Evolutionary conservation across 2,113 vertebrate species (phyloP).

Genomic region (Macquaria australasica): DNA sequence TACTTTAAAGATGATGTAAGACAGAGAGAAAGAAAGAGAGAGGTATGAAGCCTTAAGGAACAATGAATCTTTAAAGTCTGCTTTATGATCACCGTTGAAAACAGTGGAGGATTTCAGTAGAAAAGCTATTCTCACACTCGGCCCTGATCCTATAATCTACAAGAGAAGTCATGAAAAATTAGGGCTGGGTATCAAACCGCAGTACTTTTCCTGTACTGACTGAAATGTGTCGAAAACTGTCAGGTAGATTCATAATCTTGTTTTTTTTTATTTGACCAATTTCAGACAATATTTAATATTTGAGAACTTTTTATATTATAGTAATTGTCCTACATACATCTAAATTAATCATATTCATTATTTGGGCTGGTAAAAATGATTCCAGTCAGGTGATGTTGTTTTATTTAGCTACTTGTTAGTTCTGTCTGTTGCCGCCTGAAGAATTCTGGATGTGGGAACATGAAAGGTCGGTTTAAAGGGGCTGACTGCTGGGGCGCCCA

Average conservation of each 20-base stretch:
- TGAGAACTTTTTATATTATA: neutral
- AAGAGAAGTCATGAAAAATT: neutral
- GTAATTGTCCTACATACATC: neutral
- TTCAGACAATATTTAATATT: neutral
- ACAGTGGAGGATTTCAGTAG: neutral
- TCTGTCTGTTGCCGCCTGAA: neutral
- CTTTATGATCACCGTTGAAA: slow-evolving; percentile 13
- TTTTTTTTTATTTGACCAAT: neutral
- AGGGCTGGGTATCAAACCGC: neutral
- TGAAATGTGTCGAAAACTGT: neutral
- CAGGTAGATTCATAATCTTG: neutral
- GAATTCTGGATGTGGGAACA: slow-evolving; percentile 39
- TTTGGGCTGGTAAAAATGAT: neutral
- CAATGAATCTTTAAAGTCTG: slow-evolving; percentile 18
- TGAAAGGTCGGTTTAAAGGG: slow-evolving; percentile 39
- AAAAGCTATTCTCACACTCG: slow-evolving; percentile 24
- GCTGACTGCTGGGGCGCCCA: slow-evolving; percentile 12
- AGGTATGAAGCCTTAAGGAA: slow-evolving; percentile 8
- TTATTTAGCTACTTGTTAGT: neutral
- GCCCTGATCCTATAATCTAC: slow-evolving; percentile 5
- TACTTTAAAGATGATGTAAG: slow-evolving; percentile 24
- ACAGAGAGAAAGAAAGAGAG: slow-evolving; percentile 15
- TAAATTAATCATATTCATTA: neutral
- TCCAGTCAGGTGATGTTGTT: neutral
- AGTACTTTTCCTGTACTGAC: neutral